phyloP scores from a whole-genome alignment of 1,140 invertebrate species.

The Drosophila rufa region DNA sequence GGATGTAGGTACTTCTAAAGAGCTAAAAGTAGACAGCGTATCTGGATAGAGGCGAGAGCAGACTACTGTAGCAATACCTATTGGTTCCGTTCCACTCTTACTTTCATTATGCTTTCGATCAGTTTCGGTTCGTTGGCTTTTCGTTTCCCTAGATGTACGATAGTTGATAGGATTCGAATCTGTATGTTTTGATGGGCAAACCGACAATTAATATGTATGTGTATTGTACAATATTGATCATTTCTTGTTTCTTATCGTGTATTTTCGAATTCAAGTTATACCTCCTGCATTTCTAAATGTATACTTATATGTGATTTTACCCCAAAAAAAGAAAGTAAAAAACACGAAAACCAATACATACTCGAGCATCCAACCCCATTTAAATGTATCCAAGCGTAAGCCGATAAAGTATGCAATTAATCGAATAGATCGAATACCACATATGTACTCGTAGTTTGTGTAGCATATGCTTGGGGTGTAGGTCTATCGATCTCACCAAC shows the following conservation, averaged over 20 bases:
- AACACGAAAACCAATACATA: conserved; percentile 16
- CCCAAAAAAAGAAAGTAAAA: conserved; percentile 20
- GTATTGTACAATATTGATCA: conserved; percentile 64
- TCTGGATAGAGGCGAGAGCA: conserved; percentile 15
- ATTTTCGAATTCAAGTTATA: conserved; percentile 77
- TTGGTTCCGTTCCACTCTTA: background rate
- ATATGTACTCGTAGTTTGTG: conserved; percentile 39
- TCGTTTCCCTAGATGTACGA: conserved; percentile 36
- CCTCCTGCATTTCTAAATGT: conserved; percentile 60
- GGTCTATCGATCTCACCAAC: conserved; percentile 40
- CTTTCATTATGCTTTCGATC: conserved; percentile 5
- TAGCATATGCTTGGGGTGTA: conserved; percentile 51
- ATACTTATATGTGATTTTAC: conserved; percentile 61
- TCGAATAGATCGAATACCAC: conserved; percentile 36
- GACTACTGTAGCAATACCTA: conserved; percentile 30
- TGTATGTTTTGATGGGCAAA: conserved; percentile 29
- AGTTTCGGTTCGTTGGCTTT: conserved; percentile 2
- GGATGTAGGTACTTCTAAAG: conserved; percentile 63
- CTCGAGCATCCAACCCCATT: conserved; percentile 30
- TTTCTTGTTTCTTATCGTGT: conserved; percentile 74
- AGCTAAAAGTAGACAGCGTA: conserved; percentile 44
- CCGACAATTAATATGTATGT: conserved; percentile 49
- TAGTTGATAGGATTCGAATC: conserved; percentile 37
- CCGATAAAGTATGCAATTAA: conserved; percentile 40
- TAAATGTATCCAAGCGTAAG: conserved; percentile 37